These are phyloP conservation scores for Trichopoda pennipes DNA, from an alignment of 2,888 invertebrate species.

Conservation along the genomic window DNA sequence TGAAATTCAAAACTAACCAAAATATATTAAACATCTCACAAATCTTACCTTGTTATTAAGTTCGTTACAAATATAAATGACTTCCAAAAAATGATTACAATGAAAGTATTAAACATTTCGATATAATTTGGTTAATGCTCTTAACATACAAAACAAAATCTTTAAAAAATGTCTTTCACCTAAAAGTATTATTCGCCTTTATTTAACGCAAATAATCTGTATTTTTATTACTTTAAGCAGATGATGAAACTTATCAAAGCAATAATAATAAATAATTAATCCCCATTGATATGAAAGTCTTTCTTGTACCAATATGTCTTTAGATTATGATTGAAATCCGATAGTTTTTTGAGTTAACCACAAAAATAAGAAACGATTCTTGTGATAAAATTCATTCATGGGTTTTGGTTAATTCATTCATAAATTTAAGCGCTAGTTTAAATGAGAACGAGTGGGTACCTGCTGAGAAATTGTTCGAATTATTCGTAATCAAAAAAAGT, in stretches of 20 bases:
- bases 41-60: neutral
- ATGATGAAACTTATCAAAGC: neutral
- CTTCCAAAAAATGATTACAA: slow-evolving; percentile 25
- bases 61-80: neutral
- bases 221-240: slow-evolving; percentile 40
- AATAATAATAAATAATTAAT: slow-evolving; percentile 4
- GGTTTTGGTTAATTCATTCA: neutral
- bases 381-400: no score
- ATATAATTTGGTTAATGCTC: slow-evolving; percentile 52
- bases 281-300: no score
- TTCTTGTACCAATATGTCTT: neutral
- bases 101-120: slow-evolving; percentile 18
- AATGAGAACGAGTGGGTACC: neutral
- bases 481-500: neutral
- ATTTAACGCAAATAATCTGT: slow-evolving; percentile 12
- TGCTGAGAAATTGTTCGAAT: slow-evolving; percentile 1
- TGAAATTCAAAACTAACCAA: neutral
- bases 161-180: slow-evolving; percentile 7
- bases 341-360: slow-evolving; percentile 16
- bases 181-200: neutral
- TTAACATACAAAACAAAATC: slow-evolving; percentile 35
- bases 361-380: neutral
- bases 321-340: slow-evolving; percentile 34
- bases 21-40: neutral
- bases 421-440: neutral